phyloP scores from a whole-genome alignment of 2,797 vertebrate species.

The Pteropus rufus region DNA sequence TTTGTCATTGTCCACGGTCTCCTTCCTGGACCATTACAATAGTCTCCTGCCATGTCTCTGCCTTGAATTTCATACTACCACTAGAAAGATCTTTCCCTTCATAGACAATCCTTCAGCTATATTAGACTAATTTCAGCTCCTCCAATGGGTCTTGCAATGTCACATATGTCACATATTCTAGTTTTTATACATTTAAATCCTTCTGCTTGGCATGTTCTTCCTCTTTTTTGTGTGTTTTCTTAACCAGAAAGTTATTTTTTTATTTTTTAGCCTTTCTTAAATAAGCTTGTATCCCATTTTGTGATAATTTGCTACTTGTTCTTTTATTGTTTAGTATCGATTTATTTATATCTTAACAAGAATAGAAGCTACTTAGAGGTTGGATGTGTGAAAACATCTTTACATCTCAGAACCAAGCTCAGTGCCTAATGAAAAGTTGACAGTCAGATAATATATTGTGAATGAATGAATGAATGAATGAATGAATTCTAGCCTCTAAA shows the following conservation, averaged over 20 bases:
- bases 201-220: neutral
- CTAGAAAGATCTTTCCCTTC: neutral
- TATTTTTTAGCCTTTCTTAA: neutral
- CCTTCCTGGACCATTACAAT: neutral
- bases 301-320: neutral
- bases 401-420: neutral
- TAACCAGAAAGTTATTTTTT: neutral
- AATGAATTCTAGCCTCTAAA: neutral
- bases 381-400: neutral
- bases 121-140: neutral
- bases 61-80: neutral
- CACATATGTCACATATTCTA: neutral
- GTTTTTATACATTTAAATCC: neutral
- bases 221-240: neutral
- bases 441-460: neutral
- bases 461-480: neutral
- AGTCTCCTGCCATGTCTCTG: neutral
- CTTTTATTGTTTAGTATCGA: neutral
- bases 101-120: neutral
- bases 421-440: neutral
- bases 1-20: neutral
- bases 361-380: neutral
- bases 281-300: neutral
- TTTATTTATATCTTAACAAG: neutral
- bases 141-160: neutral